These are phyloP conservation scores for Linepithema humile DNA, from an alignment of 1,140 invertebrate species.

Conservation along the genomic window DNA sequence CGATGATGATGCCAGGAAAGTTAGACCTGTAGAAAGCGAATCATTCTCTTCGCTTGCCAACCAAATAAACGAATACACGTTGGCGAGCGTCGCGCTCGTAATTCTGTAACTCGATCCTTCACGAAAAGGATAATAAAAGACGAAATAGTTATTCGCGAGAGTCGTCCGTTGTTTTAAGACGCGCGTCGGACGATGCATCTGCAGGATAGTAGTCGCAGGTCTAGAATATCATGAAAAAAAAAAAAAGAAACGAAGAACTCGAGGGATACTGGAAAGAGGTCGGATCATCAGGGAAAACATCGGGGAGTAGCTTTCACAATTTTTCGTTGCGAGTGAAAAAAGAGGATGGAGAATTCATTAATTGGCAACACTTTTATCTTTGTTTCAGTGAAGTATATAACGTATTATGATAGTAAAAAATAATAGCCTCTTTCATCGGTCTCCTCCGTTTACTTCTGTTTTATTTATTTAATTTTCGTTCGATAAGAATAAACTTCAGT, in stretches of 20 bases:
- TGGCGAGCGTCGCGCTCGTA: constrained; percentile 62
- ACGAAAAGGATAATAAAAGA: constrained; percentile 61
- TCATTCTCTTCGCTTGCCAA: constrained; percentile 62
- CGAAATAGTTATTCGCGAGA: constrained; percentile 53
- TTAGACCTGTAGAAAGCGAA: constrained; percentile 46
- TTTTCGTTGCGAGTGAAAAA: neutral
- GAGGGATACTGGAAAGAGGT: neutral
- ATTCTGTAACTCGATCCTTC: constrained; percentile 61
- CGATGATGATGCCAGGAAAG: constrained; percentile 36
- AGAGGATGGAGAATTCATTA: neutral
- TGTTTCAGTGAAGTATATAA: neutral
- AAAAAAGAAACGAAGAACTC: constrained; percentile 19
- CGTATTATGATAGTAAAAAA: constrained; percentile 3
- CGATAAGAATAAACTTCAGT: neutral
- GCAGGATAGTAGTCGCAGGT: neutral
- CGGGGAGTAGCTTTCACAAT: neutral
- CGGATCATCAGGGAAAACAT: constrained; percentile 7
- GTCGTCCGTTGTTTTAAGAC: constrained; percentile 47
- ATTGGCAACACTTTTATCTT: neutral
- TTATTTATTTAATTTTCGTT: neutral
- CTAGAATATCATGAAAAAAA: constrained; percentile 17
- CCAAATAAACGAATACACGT: constrained; percentile 65
- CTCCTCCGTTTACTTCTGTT: neutral
- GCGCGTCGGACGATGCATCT: neutral
- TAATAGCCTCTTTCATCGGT: neutral